Conservation (phyloP, 1,140 invertebrate species). For the Sitodiplosis mosellana region DNA sequence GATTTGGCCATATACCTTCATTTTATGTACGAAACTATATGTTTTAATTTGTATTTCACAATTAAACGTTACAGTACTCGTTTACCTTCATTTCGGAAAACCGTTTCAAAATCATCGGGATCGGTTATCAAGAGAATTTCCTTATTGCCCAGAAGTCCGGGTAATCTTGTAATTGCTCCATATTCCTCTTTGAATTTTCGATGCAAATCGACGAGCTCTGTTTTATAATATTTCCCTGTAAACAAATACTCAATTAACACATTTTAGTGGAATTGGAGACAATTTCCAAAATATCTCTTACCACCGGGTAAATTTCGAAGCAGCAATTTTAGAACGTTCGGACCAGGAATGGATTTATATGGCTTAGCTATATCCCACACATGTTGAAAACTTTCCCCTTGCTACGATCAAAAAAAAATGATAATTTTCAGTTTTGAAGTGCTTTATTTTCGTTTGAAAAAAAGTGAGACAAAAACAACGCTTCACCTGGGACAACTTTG, state of each 20-base stretch:
- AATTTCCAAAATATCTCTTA: conserved; percentile 6
- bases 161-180: conserved; percentile 4
- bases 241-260: not conserved
- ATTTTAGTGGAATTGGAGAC: no score
- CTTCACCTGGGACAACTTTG: no score
- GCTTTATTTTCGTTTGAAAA: no score
- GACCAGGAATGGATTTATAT: conserved; percentile 7
- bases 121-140: conserved; percentile 12
- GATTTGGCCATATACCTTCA: conserved; percentile 12
- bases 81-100: conserved; percentile 12
- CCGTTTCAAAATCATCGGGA: conserved; percentile 14
- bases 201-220: not conserved
- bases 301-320: conserved; percentile 13
- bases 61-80: no score
- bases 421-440: no score
- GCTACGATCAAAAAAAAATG: no score
- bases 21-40: no score
- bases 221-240: not conserved
- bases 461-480: no score
- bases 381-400: no score
- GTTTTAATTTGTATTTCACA: no score
- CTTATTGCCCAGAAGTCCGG: conserved; percentile 14
- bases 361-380: no score
- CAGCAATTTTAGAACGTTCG: conserved; percentile 3
- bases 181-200: not conserved